A percentile compares a stretch with the other conserved stretches of the same genome.
These are phyloP conservation scores for Eristalis intricaria DNA, from an alignment of 2,888 invertebrate species.

Conservation along the genomic window DNA sequence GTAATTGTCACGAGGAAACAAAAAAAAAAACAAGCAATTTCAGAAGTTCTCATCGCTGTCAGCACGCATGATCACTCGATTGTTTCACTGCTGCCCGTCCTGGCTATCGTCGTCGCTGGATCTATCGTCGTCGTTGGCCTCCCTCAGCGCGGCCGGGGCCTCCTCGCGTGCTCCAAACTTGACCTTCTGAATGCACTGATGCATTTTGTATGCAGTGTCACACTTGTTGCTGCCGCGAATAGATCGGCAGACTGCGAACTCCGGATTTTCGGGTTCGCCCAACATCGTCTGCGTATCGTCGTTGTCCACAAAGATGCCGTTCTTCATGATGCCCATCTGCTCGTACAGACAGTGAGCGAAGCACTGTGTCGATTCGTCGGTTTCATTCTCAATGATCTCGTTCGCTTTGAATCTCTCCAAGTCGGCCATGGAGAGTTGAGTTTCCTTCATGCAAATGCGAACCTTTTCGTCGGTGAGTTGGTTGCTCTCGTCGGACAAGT, in stretches of 20 bases:
- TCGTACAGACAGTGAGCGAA: conserved; percentile 77
- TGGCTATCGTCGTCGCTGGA: conserved; percentile 38
- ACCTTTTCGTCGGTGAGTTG: conserved; percentile 73
- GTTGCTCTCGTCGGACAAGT: conserved; percentile 44
- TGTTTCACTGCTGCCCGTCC: conserved; percentile 35
- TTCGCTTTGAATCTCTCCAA: conserved; percentile 74
- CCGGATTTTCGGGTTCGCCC: conserved; percentile 66
- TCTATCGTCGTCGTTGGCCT: conserved; percentile 44
- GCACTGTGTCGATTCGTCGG: conserved; percentile 76
- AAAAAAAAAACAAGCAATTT: not conserved
- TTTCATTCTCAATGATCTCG: conserved; percentile 57
- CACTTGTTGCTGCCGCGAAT: conserved; percentile 75
- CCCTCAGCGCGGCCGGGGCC: not conserved
- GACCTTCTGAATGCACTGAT: conserved; percentile 75
- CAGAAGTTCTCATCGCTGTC: not conserved
- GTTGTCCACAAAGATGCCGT: conserved; percentile 74
- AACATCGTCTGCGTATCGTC: conserved; percentile 74
- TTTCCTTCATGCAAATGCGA: conserved; percentile 76
- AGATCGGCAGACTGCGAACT: conserved; percentile 44
- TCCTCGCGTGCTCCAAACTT: conserved; percentile 39
- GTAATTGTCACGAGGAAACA: conserved; percentile 22
- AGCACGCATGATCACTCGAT: not conserved
- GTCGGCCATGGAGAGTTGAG: conserved; percentile 77
- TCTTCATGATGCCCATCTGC: conserved; percentile 75
- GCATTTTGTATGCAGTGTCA: conserved; percentile 76